Conservation (phyloP, 2,888 invertebrate species). For the Perdita meconis region DNA sequence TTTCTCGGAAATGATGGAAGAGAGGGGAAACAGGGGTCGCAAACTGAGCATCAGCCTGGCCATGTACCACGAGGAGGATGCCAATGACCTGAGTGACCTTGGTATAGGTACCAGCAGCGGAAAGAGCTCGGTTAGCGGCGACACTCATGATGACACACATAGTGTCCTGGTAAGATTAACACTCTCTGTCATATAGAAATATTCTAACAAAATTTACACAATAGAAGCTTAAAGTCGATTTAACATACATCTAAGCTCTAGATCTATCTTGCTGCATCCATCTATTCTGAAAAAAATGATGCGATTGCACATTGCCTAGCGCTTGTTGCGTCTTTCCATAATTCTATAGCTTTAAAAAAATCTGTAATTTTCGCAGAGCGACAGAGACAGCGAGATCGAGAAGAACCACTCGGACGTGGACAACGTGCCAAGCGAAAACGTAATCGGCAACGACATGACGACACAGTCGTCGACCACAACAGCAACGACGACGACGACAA, state of each 20-base stretch:
- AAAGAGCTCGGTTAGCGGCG: slow-evolving; percentile 83
- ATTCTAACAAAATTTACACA: not conserved
- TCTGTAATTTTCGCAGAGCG: slow-evolving; percentile 76
- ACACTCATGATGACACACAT: slow-evolving; percentile 82
- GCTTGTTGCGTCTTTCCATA: too few relatives aligned
- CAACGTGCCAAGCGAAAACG: slow-evolving; percentile 74
- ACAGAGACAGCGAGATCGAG: slow-evolving; percentile 83
- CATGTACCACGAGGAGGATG: slow-evolving; percentile 92
- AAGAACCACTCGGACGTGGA: slow-evolving; percentile 82
- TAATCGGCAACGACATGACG: slow-evolving; percentile 74
- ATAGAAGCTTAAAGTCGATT: not conserved
- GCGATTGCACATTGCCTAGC: too few relatives aligned
- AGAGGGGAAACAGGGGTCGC: slow-evolving; percentile 87
- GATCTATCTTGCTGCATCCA: too few relatives aligned
- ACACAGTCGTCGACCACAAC: slow-evolving; percentile 78
- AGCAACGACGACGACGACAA: slow-evolving; percentile 68
- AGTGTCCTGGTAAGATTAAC: slow-evolving; percentile 79
- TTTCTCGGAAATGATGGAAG: slow-evolving; percentile 97
- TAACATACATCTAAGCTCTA: too few relatives aligned
- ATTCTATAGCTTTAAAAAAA: not conserved
- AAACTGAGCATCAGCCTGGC: slow-evolving; percentile 87
- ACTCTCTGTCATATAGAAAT: not conserved
- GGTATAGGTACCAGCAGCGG: slow-evolving; percentile 87
- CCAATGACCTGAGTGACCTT: slow-evolving; percentile 93
- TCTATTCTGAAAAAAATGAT: too few relatives aligned